Evolutionary conservation across 2,888 invertebrate species (phyloP).

Genomic region (Agrotis puta): DNA sequence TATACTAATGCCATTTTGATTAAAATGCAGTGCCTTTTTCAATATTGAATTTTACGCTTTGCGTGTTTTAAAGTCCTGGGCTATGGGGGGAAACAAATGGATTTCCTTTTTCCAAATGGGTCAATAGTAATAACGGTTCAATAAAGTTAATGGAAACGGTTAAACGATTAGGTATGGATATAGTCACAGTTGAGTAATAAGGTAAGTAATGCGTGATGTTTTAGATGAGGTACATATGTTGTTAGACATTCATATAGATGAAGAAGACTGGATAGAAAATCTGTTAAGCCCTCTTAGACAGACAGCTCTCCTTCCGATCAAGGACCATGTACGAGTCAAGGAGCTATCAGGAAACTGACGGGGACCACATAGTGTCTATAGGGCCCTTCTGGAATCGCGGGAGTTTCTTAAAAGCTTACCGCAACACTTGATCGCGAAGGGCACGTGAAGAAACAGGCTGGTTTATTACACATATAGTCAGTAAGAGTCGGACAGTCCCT

Average conservation of each 20-base stretch:
- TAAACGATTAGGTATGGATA: background rate
- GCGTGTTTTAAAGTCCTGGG: constrained; percentile 77
- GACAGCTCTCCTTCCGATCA: too few relatives aligned
- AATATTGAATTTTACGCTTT: constrained; percentile 87
- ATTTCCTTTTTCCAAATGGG: constrained; percentile 48
- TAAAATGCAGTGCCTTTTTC: constrained; percentile 88
- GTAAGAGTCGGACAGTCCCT: too few relatives aligned
- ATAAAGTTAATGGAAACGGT: constrained; percentile 25
- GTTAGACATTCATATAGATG: background rate
- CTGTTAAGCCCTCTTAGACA: too few relatives aligned
- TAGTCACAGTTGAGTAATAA: background rate
- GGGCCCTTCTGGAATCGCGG: too few relatives aligned
- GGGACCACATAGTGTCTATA: too few relatives aligned
- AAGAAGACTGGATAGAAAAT: too few relatives aligned
- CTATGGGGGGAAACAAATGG: constrained; percentile 72
- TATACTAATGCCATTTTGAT: constrained; percentile 90
- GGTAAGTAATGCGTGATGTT: background rate
- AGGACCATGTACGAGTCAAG: too few relatives aligned
- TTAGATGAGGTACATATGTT: background rate
- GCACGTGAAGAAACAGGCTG: too few relatives aligned
- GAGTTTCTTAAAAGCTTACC: too few relatives aligned
- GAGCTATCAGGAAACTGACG: too few relatives aligned
- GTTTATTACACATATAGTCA: too few relatives aligned
- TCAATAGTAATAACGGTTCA: constrained; percentile 26
- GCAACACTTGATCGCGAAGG: too few relatives aligned